Evolutionary conservation across 2,888 invertebrate genomes (phyloP).

Genomic region (Pachydiplax longipennis): DNA sequence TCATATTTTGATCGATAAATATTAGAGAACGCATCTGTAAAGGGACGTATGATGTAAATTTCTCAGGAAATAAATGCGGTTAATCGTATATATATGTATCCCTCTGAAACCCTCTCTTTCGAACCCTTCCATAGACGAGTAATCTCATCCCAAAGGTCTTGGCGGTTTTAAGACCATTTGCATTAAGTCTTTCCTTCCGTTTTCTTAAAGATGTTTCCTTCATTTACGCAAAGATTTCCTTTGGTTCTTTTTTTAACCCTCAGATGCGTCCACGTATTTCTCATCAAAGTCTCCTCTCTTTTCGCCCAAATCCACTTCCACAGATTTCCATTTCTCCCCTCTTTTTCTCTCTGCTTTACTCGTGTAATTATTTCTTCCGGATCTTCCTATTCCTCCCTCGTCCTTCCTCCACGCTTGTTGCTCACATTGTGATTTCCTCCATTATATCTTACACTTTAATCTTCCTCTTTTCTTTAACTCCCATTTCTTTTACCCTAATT

Average conservation of each 20-base stretch:
- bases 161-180: constrained; percentile 23
- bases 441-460: neutral
- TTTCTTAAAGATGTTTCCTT: constrained; percentile 35
- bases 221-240: constrained; percentile 8
- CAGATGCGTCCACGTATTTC: neutral
- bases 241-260: neutral
- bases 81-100: neutral
- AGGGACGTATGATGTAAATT: neutral
- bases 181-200: constrained; percentile 7
- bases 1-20: too few species aligned
- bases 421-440: neutral
- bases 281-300: neutral
- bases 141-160: neutral
- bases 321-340: neutral
- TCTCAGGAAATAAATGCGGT: neutral
- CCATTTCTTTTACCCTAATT: neutral
- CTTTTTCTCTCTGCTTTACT: neutral
- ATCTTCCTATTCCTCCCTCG: neutral
- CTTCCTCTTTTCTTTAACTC: neutral
- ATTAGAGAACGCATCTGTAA: too few species aligned
- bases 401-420: neutral
- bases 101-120: neutral
- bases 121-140: neutral
- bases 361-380: neutral
- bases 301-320: neutral